phyloP scores from a whole-genome alignment of 37 sponge, comb jelly and placozoan species.

The Cladorhizidae sp. region DNA sequence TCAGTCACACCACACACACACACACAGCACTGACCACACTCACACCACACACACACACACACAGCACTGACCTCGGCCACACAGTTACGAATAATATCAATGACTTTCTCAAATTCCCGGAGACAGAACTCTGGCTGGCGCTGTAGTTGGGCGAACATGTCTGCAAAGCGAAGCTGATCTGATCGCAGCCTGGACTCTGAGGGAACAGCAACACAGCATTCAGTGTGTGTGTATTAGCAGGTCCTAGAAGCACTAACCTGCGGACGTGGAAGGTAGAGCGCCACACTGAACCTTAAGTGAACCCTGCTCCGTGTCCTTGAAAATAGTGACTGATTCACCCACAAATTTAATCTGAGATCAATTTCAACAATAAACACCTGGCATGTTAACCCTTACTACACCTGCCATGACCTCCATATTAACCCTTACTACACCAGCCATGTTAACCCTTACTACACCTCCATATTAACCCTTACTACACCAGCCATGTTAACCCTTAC shows the following conservation, averaged over 20 bases:
- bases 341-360: constrained; percentile 70
- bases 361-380: too few species aligned
- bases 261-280: neutral
- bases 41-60: neutral
- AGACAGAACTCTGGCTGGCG: constrained; percentile 53
- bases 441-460: neutral
- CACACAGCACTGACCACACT: neutral
- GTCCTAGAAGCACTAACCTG: too few species aligned
- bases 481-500: neutral
- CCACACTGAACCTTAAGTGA: neutral
- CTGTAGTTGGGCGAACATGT: constrained; percentile 59
- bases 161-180: constrained; percentile 51
- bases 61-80: constrained; percentile 72
- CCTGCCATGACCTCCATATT: too few species aligned
- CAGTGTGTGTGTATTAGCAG: neutral
- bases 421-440: too few species aligned
- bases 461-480: too few species aligned
- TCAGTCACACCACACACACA: constrained; percentile 36
- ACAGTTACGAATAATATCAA: constrained; percentile 62
- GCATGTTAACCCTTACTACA: too few species aligned
- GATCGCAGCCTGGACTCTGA: constrained; percentile 30
- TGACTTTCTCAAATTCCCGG: constrained; percentile 65
- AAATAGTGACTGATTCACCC: constrained; percentile 81
- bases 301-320: constrained; percentile 20
- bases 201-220: neutral